Evolutionary conservation across 1,140 invertebrate genomes (phyloP), one percentile per base, ranked within the genome.

Genomic region (Platorchestia sp.): DNA sequence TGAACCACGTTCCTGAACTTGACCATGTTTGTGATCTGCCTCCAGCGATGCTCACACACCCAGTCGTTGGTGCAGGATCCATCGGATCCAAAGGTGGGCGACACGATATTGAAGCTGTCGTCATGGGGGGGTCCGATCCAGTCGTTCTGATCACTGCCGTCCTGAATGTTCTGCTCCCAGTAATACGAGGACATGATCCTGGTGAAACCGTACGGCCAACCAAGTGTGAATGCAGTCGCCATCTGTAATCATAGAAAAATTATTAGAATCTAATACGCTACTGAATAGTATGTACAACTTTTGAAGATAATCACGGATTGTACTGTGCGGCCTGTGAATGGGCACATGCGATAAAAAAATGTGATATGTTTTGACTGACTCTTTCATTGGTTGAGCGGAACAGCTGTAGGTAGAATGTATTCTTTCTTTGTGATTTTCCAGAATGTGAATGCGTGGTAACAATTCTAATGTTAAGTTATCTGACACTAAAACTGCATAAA

Each of bases 11-110:
- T 98, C 86, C 98, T 97, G 97, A 99, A 99, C 5, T 97, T 97
- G 0, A 98, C 98, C 98, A 99, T 99, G 96, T 98, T 98, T 97
- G 97, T 98, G 96, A 99, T 98, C 97, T 98, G 98, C 10, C 98
- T 97, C 98, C 98, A 99, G 43, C 98, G 98, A 97, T 99, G 99
- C 97, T 99, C 99, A 97, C 99, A 99, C 0, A 99, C 97, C 98
- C 98, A 99, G 0, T 98, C 98, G 96, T 98, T 98, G 0, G 97
- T 98, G 96, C 99, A 99, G 0, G 97, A 97, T 0, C 97, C 97
- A 96, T 98, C 98, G 40, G 97, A 95, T 86, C 98, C 98, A 87
- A 98, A 98, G 44, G 97, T 97, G 16, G 98, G 98, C 36, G 98
- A 97, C 27, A 98, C 97, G 41, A 98, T 98, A 96, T 98, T 98